Evolutionary conservation across 2,888 invertebrate species (phyloP), one percentile per base, ranked within the genome.

Genomic region (Temnothorax unifasciatus): DNA sequence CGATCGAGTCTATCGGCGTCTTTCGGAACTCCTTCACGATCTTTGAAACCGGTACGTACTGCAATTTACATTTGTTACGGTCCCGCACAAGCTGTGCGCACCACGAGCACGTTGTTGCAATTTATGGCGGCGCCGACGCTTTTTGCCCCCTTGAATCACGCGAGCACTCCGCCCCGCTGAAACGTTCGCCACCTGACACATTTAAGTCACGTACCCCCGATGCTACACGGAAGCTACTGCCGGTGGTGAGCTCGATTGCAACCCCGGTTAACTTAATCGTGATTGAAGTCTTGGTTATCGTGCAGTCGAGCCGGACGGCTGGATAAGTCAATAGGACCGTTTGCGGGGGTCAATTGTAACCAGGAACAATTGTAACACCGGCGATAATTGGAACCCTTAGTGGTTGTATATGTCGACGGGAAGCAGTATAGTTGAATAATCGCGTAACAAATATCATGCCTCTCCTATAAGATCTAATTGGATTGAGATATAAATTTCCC

Each of bases 151-250:
- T 79, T 21, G 79, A 79, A 79, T 79, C 79, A 79, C 79, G 79
- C 79, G 71, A 79, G 21, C 44, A 50, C 77, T 59, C 50, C 64
- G 61, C 44, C 57, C 44, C 61, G 61, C 71, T 59, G 57, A 79
- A 52, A 57, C n/a, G 59, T 59, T 71, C 79, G 47, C 79, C 57
- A 71, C 25, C 66, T 77, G 76, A 77, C 76, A 77, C 79, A 79
- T 79, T 79, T 79, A 71, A 79, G 79, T 79, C 79, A 79, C 79
- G 79, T 79, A 71, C 71, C 71, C 47, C n/a, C 71, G 79, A 79
- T 54, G 79, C n/a, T 79, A 79, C 71, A 54, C 79, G 71, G 57
- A 79, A 69, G 54, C 69, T 79, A 79, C 44, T 71, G 29, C 57
- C 44, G 57, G 71, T 57, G 44, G 71, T 59, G 38, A 68, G 79